phyloP scores from a whole-genome alignment of 2,113 vertebrate genomes.

The Cepphus grylle region DNA sequence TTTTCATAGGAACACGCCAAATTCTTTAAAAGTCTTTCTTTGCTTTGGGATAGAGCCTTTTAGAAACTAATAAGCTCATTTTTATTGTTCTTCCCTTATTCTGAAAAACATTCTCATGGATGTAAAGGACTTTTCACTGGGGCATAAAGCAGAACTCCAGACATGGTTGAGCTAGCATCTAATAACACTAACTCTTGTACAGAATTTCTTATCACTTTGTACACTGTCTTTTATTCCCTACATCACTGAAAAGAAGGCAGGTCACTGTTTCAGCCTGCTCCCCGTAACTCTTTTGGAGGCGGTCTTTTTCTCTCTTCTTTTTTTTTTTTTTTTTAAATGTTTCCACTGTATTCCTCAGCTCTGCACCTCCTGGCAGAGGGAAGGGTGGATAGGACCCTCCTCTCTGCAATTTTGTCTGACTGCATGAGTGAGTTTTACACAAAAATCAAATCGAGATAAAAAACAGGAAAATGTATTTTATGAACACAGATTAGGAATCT shows the following conservation, averaged over 20 bases:
- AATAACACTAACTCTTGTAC: neutral
- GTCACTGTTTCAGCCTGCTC: neutral
- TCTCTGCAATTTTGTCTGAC: neutral
- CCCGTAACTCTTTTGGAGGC: neutral
- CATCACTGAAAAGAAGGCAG: neutral
- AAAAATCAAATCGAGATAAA: slow-evolving; percentile 37
- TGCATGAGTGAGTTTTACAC: neutral
- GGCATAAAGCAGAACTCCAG: slow-evolving; percentile 12
- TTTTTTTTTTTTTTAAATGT: neutral
- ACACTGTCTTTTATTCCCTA: neutral
- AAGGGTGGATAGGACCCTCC: neutral
- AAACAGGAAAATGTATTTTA: slow-evolving; percentile 59
- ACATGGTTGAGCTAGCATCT: neutral
- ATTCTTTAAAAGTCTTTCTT: slow-evolving; percentile 17
- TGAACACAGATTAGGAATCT: slow-evolving; percentile 55
- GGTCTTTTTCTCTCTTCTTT: neutral
- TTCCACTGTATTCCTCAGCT: neutral
- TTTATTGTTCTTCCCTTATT: slow-evolving; percentile 15
- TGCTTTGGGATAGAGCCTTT: slow-evolving; percentile 4
- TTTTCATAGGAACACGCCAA: slow-evolving; percentile 41
- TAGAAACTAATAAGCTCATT: neutral
- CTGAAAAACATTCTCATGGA: neutral
- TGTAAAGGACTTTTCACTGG: slow-evolving; percentile 19
- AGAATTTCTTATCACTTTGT: neutral
- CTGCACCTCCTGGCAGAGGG: neutral